Evolutionary conservation across 1,140 invertebrate species (phyloP), one percentile per base, ranked within the genome.

Genomic region (Halesus radiatus): DNA sequence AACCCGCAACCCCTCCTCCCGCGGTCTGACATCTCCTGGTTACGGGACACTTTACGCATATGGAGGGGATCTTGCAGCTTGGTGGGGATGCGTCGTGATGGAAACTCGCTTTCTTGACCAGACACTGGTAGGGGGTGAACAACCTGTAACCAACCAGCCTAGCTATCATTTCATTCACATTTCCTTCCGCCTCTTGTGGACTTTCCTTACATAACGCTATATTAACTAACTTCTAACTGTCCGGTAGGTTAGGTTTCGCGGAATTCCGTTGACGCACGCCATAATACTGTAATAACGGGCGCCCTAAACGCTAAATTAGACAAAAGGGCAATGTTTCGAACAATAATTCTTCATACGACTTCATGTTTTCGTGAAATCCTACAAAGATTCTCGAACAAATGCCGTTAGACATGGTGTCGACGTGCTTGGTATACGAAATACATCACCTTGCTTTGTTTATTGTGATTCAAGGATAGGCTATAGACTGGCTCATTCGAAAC

Each of bases 11-110:
- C 88, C 88, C 88, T 88, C 88, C 88, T 89, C 88, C 89, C 85
- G 86, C 87, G 82, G 86, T 56, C 52, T 56, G 87, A 54, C 53
- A 53, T 87, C 88, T 83, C 88, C 87, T 87, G 87, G 82, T 87
- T 87, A 87, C 87, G 86, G 88, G 86, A 87, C 85, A 78, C 72
- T 78, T 74, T 85, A 85, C 85, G 86, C 84, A 87, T 85, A 88
- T 89, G 88, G 88, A 89, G 88, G 88, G 88, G 88, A 88, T 89
- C 87, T 86, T 86, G 87, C 85, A 85, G 84, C 85, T 87, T 88
- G 88, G 88, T 89, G 88, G 88, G 88, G 88, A 88, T 89, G 88
- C 88, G 88, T 86, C 84, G 85, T 86, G 87, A 87, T 89, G 88
- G 86, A 87, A 86, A 86, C 85, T 86, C 84, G 85, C 84, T 85